Percentiles rank a stretch among this genome's conserved stretches.
These are phyloP conservation scores for Sitodiplosis mosellana DNA, from an alignment of 1,140 invertebrate species.

Conservation along the genomic window DNA sequence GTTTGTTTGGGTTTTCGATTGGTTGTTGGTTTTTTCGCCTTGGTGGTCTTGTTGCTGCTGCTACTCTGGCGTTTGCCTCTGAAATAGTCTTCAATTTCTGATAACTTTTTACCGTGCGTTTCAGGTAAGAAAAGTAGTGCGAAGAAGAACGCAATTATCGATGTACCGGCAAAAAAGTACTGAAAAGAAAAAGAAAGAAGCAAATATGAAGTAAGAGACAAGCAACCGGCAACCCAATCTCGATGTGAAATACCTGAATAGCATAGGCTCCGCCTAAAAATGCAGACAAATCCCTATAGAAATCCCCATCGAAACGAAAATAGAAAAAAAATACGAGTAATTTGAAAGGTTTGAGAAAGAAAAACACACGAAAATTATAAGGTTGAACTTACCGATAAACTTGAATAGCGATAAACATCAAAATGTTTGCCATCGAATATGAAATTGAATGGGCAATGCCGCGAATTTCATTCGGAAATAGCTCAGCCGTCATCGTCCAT, in stretches of 20 bases:
- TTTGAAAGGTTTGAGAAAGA: neutral
- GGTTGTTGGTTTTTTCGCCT: neutral
- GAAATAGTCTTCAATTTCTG: conserved; percentile 46
- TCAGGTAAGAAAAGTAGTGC: conserved; percentile 46
- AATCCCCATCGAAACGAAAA: neutral
- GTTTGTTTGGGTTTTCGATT: neutral
- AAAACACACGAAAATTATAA: too few species aligned
- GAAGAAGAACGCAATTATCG: conserved; percentile 34
- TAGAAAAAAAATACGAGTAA: neutral
- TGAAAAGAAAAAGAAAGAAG: too few species aligned
- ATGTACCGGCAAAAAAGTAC: conserved; percentile 48
- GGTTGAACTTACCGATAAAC: conserved; percentile 21
- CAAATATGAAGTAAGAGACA: too few species aligned
- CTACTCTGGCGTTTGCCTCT: neutral
- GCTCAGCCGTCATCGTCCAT: conserved; percentile 40
- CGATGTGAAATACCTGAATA: too few species aligned
- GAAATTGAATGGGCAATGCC: conserved; percentile 33
- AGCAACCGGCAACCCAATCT: too few species aligned
- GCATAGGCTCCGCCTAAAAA: conserved; percentile 34
- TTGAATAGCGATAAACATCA: conserved; percentile 34
- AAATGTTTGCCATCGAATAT: conserved; percentile 30
- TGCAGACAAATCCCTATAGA: conserved; percentile 14
- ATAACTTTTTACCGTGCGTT: conserved; percentile 46
- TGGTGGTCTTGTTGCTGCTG: neutral
- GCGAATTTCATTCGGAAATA: conserved; percentile 38